Evolutionary conservation across 2,113 vertebrate genomes (phyloP).

Genomic region (Gnathonemus longibarbis): DNA sequence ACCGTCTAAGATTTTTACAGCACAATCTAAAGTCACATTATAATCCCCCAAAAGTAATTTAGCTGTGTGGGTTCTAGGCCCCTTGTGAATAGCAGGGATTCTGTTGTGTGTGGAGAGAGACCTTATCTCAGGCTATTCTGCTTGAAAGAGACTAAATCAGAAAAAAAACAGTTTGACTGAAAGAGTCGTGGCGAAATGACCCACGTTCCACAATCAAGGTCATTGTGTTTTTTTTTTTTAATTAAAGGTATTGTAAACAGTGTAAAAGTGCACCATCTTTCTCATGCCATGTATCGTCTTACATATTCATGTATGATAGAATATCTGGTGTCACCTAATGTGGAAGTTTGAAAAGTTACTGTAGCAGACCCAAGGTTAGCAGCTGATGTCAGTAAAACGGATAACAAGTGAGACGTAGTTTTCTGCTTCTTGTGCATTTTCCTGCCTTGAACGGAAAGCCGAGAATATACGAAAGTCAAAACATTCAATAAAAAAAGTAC

Average conservation of each 20-base stretch:
- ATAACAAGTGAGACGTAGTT: background rate
- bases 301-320: background rate
- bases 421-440: slow-evolving; percentile 5
- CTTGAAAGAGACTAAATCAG: background rate
- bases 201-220: background rate
- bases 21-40: background rate
- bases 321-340: background rate
- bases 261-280: background rate
- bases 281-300: background rate
- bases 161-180: background rate
- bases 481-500: background rate
- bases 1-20: background rate
- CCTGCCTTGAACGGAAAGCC: background rate
- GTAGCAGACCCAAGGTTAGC: background rate
- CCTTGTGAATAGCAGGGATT: background rate
- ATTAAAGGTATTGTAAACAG: background rate
- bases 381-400: background rate
- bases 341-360: background rate
- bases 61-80: background rate
- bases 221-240: background rate
- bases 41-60: background rate
- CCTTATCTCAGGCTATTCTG: background rate
- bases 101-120: background rate
- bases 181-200: background rate
- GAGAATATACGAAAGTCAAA: background rate